Base-by-base conservation (phyloP, 2,888 invertebrate species). In the Drosophila parthenogenetica region DNA sequence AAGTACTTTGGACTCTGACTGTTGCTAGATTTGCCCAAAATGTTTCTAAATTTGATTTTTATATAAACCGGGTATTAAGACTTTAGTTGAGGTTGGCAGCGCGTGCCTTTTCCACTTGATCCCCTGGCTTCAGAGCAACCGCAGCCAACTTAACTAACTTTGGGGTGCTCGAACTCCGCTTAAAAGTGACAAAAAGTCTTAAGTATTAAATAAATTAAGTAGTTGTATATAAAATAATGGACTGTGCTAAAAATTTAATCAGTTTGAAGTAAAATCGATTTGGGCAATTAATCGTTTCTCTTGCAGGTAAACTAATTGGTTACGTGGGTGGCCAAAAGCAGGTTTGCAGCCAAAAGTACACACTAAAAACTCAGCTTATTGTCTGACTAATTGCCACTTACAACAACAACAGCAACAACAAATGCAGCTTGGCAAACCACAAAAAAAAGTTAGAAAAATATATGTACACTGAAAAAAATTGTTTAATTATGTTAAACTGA, bases 251-350 rank as follows among this genome's bases (percentile, higher is more conserved):
- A 35, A 35, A 13, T 22, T 22, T 22, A 22, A 22, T 1, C 22
- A 5, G 22, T 22, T 22, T 22, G 22, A 3, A 40, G 19, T 51
- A 37, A 14, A 32, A 8, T n/a, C 29, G 37, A 14, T 37, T 22
- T 11, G 29, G 22, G 2, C 61, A 50, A 59, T 40, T 2, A 49
- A 43, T 42, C 5, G 13, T 32, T 22, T 19, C 37, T 37, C 32
- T 45, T 49, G 42, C 22, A 35, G 32, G 25, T 43, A 69, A 73
- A 48, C 57, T 74, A 73, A 81, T 79, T 73, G 73, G 66, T 43
- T 54, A 35, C 68, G 73, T 76, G 81, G 84, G 79, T 78, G 81
- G 80, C 25, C 66, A 0, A 5, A 3, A 54, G 37, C n/a, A 11
- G 32, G 17, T 49, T 17, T 49, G 19, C 49, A 49, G 32, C 32